Conservation (phyloP, 2,113 vertebrate species). For the Cephalopholis sonnerati region DNA sequence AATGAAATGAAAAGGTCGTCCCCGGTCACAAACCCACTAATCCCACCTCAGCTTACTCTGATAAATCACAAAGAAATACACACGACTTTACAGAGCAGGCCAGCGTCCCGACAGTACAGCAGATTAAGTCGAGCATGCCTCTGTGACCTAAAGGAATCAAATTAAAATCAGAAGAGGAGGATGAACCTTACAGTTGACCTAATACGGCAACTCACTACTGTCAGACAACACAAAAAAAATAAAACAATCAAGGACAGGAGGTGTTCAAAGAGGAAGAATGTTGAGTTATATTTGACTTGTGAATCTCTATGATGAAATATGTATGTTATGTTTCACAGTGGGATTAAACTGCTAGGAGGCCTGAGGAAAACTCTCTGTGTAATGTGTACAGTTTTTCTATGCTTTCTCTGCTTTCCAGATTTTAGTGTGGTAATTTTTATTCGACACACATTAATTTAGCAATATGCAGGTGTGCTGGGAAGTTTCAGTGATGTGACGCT, state of each 20-base stretch:
- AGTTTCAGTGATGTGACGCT: no score
- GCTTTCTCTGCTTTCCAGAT: no score
- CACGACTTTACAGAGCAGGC: conserved; percentile 1
- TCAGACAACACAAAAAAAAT: neutral
- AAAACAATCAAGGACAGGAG: neutral
- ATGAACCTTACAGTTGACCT: neutral
- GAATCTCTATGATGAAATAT: neutral
- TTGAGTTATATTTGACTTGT: neutral
- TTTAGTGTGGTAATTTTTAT: no score
- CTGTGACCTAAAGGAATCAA: conserved; percentile 31
- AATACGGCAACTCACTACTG: neutral
- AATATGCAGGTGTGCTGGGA: no score
- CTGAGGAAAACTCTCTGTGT: no score
- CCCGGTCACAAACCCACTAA: conserved; percentile 45
- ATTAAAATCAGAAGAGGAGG: conserved; percentile 12
- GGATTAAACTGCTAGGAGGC: no score
- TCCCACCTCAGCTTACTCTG: conserved; percentile 50
- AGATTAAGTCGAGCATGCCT: conserved; percentile 40
- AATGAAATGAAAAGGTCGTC: conserved; percentile 53
- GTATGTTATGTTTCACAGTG: neutral
- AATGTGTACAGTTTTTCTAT: no score
- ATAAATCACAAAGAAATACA: conserved; percentile 55
- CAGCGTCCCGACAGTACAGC: neutral
- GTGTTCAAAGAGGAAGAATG: neutral
- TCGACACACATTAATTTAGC: no score